These are phyloP conservation scores for Lepidochrysops patricia DNA, from an alignment of 2,888 invertebrate genomes.

Conservation along the genomic window DNA sequence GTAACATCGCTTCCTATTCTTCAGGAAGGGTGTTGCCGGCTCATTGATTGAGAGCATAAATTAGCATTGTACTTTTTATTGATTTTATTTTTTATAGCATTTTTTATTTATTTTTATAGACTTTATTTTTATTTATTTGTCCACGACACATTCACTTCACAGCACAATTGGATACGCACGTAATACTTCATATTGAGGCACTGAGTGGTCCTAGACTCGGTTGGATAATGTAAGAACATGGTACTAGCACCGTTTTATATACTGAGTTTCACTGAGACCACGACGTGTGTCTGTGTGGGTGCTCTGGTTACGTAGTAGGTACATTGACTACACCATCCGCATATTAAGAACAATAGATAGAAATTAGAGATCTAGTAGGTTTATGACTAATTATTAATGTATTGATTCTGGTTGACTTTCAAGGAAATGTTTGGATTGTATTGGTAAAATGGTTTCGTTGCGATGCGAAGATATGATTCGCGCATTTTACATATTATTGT, in stretches of 20 bases:
- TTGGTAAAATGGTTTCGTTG: not conserved
- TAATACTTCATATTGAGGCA: slow-evolving; percentile 57
- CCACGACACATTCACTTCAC: slow-evolving; percentile 26
- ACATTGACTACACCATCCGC: slow-evolving; percentile 55
- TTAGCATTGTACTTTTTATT: slow-evolving; percentile 13
- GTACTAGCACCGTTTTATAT: slow-evolving; percentile 72
- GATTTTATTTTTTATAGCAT: not conserved
- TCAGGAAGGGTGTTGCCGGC: slow-evolving; percentile 40
- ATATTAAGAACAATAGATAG: slow-evolving; percentile 67
- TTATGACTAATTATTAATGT: slow-evolving; percentile 4
- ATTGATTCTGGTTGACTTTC: not conserved
- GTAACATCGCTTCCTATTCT: slow-evolving; percentile 50
- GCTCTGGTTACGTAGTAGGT: slow-evolving; percentile 57
- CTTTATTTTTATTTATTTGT: not conserved
- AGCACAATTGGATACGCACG: slow-evolving; percentile 51
- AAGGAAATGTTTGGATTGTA: not conserved
- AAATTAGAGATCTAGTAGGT: slow-evolving; percentile 33
- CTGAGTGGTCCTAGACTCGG: slow-evolving; percentile 54
- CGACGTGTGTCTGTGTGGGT: slow-evolving; percentile 41
- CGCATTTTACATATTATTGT: too few species aligned
- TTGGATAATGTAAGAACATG: slow-evolving; percentile 60
- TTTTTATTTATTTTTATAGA: not conserved
- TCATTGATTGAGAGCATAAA: slow-evolving; percentile 30
- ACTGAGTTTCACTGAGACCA: slow-evolving; percentile 65
- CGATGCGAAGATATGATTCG: too few species aligned